phyloP scores from a whole-genome alignment of 2,113 vertebrate species.

The Abramis brama region DNA sequence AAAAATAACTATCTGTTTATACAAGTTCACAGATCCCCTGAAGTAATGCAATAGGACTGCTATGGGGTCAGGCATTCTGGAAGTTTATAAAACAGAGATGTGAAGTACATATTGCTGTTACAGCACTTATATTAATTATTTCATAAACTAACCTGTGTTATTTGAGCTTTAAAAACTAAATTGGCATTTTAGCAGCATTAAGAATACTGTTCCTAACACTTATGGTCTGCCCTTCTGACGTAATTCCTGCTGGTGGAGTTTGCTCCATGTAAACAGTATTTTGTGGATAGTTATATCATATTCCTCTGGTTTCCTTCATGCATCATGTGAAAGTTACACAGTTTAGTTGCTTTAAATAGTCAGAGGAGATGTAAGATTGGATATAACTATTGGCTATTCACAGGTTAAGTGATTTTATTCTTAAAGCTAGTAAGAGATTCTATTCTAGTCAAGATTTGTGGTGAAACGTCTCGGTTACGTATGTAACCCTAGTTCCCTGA shows the following conservation, averaged over 20 bases:
- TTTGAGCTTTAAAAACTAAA: constrained; percentile 11
- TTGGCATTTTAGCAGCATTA: neutral
- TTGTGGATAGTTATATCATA: neutral
- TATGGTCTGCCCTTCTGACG: neutral
- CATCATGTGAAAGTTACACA: neutral
- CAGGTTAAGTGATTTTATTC: neutral
- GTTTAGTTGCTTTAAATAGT: neutral
- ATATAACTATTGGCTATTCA: neutral
- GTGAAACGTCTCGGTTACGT: no score
- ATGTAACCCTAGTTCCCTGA: no score
- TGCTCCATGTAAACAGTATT: neutral
- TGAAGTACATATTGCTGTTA: neutral
- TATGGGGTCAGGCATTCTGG: neutral
- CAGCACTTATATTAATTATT: neutral
- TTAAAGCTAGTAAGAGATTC: neutral
- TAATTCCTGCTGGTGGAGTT: constrained; percentile 9
- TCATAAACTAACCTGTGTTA: neutral
- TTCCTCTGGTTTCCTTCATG: neutral
- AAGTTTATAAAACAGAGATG: neutral
- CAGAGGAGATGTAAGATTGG: neutral
- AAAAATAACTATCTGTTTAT: neutral
- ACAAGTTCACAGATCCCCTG: no score
- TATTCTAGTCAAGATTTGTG: neutral
- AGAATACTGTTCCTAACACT: neutral
- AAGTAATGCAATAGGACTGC: no score